phyloP scores from a whole-genome alignment of 2,888 invertebrate genomes.

The Tetranychus truncatus region DNA sequence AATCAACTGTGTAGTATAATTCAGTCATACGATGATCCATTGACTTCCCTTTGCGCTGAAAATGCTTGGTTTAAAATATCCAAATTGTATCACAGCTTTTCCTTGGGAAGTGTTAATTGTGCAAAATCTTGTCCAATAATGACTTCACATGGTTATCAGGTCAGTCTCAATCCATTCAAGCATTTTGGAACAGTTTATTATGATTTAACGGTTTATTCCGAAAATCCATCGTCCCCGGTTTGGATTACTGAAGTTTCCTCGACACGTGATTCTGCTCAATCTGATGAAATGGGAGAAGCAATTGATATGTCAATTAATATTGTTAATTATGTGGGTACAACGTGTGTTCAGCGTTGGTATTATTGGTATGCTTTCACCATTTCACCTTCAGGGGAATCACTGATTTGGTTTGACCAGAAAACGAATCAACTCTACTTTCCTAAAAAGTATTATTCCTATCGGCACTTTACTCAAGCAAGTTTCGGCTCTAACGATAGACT shows the following conservation, averaged over 20 bases:
- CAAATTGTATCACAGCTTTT: background rate
- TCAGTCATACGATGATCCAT: background rate
- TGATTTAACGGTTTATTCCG: background rate
- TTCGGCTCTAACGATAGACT: background rate
- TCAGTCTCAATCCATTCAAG: background rate
- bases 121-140: background rate
- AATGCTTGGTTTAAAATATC: background rate
- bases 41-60: background rate
- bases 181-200: constrained; percentile 1
- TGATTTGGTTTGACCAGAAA: background rate
- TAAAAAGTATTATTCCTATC: constrained; percentile 5
- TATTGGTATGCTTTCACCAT: background rate
- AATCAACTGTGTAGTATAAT: background rate
- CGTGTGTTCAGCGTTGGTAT: constrained; percentile 2
- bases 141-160: background rate
- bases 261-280: background rate
- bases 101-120: background rate
- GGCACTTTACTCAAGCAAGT: background rate
- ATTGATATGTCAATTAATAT: background rate
- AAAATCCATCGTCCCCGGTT: background rate
- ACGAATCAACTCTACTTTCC: background rate
- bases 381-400: background rate
- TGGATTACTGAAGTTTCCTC: constrained; percentile 2
- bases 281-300: background rate
- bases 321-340: constrained; percentile 4